Percentiles rank a stretch among this genome's conserved stretches.
phyloP scores from a whole-genome alignment of 1,140 invertebrate genomes.

The Drosophila eugracilis region DNA sequence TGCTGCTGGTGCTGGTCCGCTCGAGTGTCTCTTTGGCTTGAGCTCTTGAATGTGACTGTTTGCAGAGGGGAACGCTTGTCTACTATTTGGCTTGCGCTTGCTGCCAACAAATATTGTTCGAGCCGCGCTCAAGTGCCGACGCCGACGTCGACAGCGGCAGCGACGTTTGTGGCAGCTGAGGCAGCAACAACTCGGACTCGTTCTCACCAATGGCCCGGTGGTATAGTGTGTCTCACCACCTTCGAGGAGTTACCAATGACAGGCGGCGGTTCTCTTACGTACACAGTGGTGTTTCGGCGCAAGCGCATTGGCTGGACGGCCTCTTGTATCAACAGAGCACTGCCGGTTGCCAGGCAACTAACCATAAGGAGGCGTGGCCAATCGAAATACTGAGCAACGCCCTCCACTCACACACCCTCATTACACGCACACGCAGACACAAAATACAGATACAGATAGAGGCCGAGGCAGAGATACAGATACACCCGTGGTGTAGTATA shows the following conservation, averaged over 20 bases:
- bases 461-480: constrained; percentile 1
- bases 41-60: constrained; percentile 85
- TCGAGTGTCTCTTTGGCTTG: constrained; percentile 85
- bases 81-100: constrained; percentile 85
- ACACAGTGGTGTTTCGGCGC: constrained; percentile 61
- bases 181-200: constrained; percentile 50
- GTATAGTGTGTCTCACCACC: constrained; percentile 13
- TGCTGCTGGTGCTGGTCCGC: constrained; percentile 68
- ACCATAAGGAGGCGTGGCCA: constrained; percentile 55
- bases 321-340: constrained; percentile 74
- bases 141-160: constrained; percentile 15
- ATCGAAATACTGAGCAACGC: constrained; percentile 44
- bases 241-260: constrained; percentile 61
- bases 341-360: constrained; percentile 68
- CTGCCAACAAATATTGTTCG: constrained; percentile 85
- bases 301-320: constrained; percentile 69
- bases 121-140: constrained; percentile 82
- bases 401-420: constrained; percentile 28
- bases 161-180: constrained; percentile 25
- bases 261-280: constrained; percentile 70
- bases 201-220: constrained; percentile 42
- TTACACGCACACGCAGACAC: too few species aligned
- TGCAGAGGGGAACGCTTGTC: constrained; percentile 85
- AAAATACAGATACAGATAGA: neutral
- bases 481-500: neutral